phyloP scores from a whole-genome alignment of 2,797 vertebrate species.

The Harpagifer antarcticus region DNA sequence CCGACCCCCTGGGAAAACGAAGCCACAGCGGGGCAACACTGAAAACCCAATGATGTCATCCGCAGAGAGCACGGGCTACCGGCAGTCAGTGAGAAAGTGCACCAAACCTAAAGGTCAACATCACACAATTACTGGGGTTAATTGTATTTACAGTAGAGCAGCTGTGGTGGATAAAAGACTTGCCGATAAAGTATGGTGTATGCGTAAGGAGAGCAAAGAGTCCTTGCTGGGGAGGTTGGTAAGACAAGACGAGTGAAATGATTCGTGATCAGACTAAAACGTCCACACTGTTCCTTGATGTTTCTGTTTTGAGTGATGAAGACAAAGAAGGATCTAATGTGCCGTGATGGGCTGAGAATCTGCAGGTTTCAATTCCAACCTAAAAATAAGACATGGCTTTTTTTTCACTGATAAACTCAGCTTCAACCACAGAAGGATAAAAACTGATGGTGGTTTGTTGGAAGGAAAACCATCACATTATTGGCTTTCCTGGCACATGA shows the following conservation, averaged over 20 bases:
- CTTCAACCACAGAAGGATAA: constrained; percentile 1
- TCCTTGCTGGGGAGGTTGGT: background rate
- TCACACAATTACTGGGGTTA: constrained; percentile 73
- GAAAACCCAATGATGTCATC: constrained; percentile 83
- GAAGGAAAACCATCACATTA: constrained; percentile 16
- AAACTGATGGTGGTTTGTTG: constrained; percentile 3
- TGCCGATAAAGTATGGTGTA: constrained; percentile 37
- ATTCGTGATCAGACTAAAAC: constrained; percentile 6
- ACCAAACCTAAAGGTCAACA: constrained; percentile 75
- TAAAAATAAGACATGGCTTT: background rate
- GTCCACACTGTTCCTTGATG: background rate
- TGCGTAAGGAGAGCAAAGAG: constrained; percentile 37
- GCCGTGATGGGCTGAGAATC: background rate
- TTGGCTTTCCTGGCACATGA: background rate
- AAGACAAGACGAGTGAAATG: background rate
- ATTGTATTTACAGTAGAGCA: constrained; percentile 78
- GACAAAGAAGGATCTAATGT: background rate
- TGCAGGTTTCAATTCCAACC: constrained; percentile 3
- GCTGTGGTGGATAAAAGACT: constrained; percentile 69
- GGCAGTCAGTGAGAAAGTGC: constrained; percentile 71
- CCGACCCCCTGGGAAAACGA: constrained; percentile 64
- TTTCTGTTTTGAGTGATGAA: constrained; percentile 6
- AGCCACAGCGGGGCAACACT: constrained; percentile 74
- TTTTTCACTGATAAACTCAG: constrained; percentile 2
- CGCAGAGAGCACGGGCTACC: constrained; percentile 69